Evolutionary conservation across 2,797 vertebrate species (phyloP).

Genomic region (Acanthornis magna): DNA sequence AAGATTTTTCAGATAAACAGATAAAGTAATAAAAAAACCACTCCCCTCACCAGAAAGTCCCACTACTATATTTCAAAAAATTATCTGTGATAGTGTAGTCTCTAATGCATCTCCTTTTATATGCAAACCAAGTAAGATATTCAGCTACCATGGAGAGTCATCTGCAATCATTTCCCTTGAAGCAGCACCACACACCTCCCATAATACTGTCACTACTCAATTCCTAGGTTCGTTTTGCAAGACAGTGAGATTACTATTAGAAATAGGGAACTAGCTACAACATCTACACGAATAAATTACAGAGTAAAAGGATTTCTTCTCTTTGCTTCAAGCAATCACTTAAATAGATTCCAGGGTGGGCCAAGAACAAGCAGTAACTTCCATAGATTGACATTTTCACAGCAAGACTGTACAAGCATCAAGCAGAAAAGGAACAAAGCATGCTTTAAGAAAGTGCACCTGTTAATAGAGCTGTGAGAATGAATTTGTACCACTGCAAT

Average conservation of each 20-base stretch:
- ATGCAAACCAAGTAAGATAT: neutral
- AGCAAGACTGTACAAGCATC: neutral
- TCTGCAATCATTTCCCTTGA: neutral
- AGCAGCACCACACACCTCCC: neutral
- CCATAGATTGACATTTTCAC: neutral
- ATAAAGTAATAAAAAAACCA: neutral
- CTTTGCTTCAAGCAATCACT: neutral
- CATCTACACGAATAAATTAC: neutral
- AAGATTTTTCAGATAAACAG: neutral
- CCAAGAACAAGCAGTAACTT: neutral
- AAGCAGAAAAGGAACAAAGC: neutral
- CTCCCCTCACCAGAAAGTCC: neutral
- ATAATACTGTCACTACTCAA: neutral
- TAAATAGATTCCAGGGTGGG: neutral
- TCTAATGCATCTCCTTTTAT: neutral
- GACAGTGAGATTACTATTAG: neutral
- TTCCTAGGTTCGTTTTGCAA: neutral
- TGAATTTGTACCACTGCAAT: neutral
- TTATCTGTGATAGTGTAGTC: neutral
- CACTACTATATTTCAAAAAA: neutral
- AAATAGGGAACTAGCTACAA: neutral
- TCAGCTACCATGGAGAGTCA: neutral
- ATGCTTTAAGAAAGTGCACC: neutral
- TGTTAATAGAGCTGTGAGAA: neutral
- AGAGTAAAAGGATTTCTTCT: neutral